These are phyloP conservation scores for Cetonia aurata DNA, from an alignment of 2,888 invertebrate genomes.

Conservation along the genomic window DNA sequence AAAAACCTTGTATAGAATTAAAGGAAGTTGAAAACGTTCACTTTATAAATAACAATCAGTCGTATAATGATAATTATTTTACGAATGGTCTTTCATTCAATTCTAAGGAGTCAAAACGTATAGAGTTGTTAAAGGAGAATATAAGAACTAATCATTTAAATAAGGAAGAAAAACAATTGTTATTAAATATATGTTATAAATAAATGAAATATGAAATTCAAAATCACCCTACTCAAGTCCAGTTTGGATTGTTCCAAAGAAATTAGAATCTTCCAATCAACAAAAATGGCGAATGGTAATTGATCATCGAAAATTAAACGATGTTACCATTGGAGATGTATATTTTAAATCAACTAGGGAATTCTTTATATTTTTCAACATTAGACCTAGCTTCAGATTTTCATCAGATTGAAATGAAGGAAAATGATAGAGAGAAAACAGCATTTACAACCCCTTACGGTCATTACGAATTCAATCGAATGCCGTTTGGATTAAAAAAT, in stretches of 20 bases:
- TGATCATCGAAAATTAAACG: no score
- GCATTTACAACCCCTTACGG: conserved; percentile 17
- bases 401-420: conserved; percentile 28
- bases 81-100: background rate
- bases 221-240: conserved; percentile 18
- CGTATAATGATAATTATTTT: background rate
- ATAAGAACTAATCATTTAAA: conserved; percentile 17
- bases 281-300: conserved; percentile 21
- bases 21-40: background rate
- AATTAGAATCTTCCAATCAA: background rate
- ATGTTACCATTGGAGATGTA: conserved; percentile 5
- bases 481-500: no score
- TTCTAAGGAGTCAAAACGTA: background rate
- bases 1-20: conserved; percentile 1
- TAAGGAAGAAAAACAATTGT: background rate
- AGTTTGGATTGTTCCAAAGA: conserved; percentile 14
- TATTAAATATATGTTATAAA: conserved; percentile 11
- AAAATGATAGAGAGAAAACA: conserved; percentile 15
- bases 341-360: conserved; percentile 28
- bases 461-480: conserved; percentile 36
- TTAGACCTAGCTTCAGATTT: conserved; percentile 24
- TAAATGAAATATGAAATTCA: background rate
- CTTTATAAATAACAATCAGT: background rate
- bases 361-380: conserved; percentile 25
- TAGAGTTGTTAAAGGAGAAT: conserved; percentile 1